phyloP scores from a whole-genome alignment of 2,113 vertebrate species.

The Oryzias melastigma region DNA sequence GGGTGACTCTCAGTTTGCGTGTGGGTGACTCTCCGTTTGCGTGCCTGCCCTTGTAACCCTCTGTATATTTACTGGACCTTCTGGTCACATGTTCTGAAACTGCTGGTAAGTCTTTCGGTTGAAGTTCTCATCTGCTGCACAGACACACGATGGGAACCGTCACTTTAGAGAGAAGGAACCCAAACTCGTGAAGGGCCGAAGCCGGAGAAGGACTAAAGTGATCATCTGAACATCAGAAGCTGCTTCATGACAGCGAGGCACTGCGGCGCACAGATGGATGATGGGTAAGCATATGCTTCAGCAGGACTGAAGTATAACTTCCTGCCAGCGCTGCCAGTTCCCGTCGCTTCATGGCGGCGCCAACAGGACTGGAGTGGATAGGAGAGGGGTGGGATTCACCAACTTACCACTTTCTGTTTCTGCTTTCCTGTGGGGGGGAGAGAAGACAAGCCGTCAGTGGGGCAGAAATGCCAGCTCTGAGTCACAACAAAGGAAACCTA shows the following conservation, averaged over 20 bases:
- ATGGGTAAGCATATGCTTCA: slow-evolving; percentile 24
- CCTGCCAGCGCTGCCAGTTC: slow-evolving; percentile 1
- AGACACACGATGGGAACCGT: too few relatives aligned
- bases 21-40: too few relatives aligned
- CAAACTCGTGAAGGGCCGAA: too few relatives aligned
- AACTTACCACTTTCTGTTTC: slow-evolving; percentile 99
- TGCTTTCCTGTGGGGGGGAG: slow-evolving; percentile 92
- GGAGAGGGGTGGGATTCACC: slow-evolving; percentile 44
- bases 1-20: too few relatives aligned
- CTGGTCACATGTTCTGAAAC: too few relatives aligned
- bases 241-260: not conserved
- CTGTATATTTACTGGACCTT: too few relatives aligned
- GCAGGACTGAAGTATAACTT: slow-evolving; percentile 31
- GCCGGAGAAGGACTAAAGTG: too few relatives aligned
- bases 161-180: too few relatives aligned
- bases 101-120: too few relatives aligned
- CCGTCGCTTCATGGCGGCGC: slow-evolving; percentile 24
- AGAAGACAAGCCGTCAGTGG: slow-evolving; percentile 56
- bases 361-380: slow-evolving; percentile 33
- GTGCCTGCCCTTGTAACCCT: too few relatives aligned
- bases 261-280: slow-evolving; percentile 1
- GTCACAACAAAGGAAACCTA: slow-evolving; percentile 55
- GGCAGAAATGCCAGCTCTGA: slow-evolving; percentile 53
- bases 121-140: too few relatives aligned
- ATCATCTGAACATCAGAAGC: not conserved